Base-by-base conservation (phyloP, 2,888 invertebrate species). In the Furcula furcula region DNA sequence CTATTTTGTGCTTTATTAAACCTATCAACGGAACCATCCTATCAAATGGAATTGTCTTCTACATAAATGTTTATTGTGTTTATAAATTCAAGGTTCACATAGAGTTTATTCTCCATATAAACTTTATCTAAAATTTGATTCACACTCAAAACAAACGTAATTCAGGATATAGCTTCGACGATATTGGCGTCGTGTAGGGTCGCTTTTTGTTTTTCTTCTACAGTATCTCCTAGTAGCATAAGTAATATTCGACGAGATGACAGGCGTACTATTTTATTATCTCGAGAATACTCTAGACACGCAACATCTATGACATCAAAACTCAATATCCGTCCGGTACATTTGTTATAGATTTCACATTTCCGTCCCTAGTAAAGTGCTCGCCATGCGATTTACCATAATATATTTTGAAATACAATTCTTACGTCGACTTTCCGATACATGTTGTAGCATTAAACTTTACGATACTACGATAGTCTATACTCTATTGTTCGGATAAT, bases 281-380 rank as follows among this genome's bases (percentile, higher is more conserved):
- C 62, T 62, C 59, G 66, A 69, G 71, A 76, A 74, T 74, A 63
- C 64, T 64, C 53, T 56, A 75, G 70, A 68, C 71, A 74, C 73
- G 72, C 71, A 70, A 75, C 71, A 62, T 71, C 67, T 72, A 50
- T 68, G 78, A 78, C 76, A 80, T 84, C 76, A 81, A 77, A 83
- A 79, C 76, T 77, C 82, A 76, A 84, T 83, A 79, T 80, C 70
- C 73, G 67, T 72, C 63, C 67, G 59, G 74, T 76, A 76, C 71
- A 75, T 77, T 76, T 76, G 72, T 74, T 77, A 77, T 73, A 74
- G 74, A 78, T 78, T 78, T 75, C 68, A 74, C 69, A 77, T 79
- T 77, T 78, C 73, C 75, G 69, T 45, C 58, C 57, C 49, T 40
- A 54, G 56, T 60, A 54, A 65, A 69, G 63, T 60, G 68, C 65